Evolutionary conservation across 2,113 vertebrate species (phyloP), one percentile per base, ranked within the genome.

Genomic region (Mungos mungo): DNA sequence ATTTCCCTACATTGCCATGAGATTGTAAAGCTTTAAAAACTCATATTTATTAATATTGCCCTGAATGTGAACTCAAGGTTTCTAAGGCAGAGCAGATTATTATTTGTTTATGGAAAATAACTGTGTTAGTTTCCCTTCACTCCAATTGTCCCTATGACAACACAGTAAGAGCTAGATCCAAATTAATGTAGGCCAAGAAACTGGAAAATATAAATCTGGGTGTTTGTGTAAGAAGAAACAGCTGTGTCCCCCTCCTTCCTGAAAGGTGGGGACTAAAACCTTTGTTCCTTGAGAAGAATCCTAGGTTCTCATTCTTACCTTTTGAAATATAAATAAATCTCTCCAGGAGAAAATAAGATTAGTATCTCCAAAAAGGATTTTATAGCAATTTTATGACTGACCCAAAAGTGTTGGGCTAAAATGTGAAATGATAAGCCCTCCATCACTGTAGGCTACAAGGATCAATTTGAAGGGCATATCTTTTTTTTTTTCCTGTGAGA

Each of bases 261-360:
- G 47, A 86, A 85, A 89, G 19, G 6, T n/a, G 9, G 8, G 2
- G 6, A 65, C 35, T 72, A 57, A 84, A 79, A 54, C 33, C 2
- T 95, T 89, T 95, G n/a, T 45, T 81, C 8, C 45, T 66, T 69
- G n/a, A 80, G 60, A 80, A 97, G 29, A 8, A 93, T 83, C 45
- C 69, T 84, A n/a, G 91, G 31, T 71, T 88, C 29, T 71, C 38
- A 69, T 18, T 88, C 38, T 79, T 65, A 74, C 18, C 35, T 23
- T 90, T 66, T 90, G 68, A 71, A 96, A 76, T 63, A 63, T 45
- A 82, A 77, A 88, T 82, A 38, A 38, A 65, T 54, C 25, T 94
- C n/a, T 88, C 82, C 41, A 47, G 47, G 25, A 31, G 38, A 83
- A 88, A 82, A 83, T 65, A 90, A 88, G 25, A 69, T 47, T 83